Percentiles rank a stretch among this genome's conserved stretches.
Conservation (phyloP, 2,888 invertebrate species). For the Carterocephalus palaemon region DNA sequence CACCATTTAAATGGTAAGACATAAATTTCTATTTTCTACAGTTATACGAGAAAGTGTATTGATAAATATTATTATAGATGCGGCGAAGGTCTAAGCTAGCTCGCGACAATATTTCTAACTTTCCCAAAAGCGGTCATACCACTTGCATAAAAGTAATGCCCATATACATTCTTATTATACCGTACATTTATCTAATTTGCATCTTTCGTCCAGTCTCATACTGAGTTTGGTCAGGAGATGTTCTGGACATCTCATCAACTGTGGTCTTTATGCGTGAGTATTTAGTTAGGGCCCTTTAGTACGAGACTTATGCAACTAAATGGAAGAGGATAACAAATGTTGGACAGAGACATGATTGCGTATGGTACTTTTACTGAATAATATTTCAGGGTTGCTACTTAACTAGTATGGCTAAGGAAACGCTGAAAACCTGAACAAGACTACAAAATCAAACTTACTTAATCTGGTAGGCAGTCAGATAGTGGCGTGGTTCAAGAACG, state of each 20-base stretch:
- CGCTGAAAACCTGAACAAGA: too few species aligned
- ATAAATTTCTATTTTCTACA: not conserved
- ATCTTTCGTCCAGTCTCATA: slow-evolving; percentile 36
- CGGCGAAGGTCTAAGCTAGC: slow-evolving; percentile 18
- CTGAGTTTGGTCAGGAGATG: slow-evolving; percentile 4
- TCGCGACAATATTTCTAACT: slow-evolving; percentile 13
- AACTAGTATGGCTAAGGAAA: too few species aligned
- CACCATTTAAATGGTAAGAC: too few species aligned
- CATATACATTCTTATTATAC: slow-evolving; percentile 26
- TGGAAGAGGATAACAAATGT: slow-evolving; percentile 4
- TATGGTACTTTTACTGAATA: not conserved
- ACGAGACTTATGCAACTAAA: not conserved
- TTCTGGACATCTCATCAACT: slow-evolving; percentile 22
- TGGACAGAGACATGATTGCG: not conserved
- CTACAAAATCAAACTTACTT: too few species aligned
- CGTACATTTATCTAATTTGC: slow-evolving; percentile 46
- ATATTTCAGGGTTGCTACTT: not conserved
- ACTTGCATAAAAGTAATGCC: slow-evolving; percentile 9
- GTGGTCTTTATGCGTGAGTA: not conserved
- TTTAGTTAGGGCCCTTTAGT: not conserved
- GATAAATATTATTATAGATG: slow-evolving; percentile 5
- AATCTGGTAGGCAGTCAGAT: too few species aligned
- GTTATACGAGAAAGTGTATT: slow-evolving; percentile 5
- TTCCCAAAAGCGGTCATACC: slow-evolving; percentile 14
- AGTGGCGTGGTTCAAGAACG: too few species aligned